These are phyloP conservation scores for Luperina testacea DNA, from an alignment of 2,888 invertebrate species.

Conservation along the genomic window DNA sequence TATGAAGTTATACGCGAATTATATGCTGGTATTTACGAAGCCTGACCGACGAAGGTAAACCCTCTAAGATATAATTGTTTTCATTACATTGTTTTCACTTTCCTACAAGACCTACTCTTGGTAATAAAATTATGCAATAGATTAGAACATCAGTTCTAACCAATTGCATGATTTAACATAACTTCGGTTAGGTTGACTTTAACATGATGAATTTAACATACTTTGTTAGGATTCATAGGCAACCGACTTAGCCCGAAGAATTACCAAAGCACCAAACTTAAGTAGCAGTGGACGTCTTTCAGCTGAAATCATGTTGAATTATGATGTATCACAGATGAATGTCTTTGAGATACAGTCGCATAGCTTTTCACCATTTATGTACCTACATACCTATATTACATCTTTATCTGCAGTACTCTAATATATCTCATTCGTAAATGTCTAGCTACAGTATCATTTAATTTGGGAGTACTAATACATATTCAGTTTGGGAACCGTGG, in stretches of 20 bases:
- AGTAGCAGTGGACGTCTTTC: background rate
- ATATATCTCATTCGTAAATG: slow-evolving; percentile 40
- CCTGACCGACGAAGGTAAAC: too few relatives aligned
- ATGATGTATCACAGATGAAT: background rate
- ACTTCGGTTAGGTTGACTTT: too few relatives aligned
- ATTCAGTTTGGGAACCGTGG: slow-evolving; percentile 56
- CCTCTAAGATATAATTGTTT: too few relatives aligned
- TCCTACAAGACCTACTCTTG: background rate
- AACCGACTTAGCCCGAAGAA: background rate
- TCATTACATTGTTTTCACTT: background rate
- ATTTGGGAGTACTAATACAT: slow-evolving; percentile 65
- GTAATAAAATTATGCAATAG: background rate
- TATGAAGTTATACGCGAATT: background rate
- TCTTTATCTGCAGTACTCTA: slow-evolving; percentile 4
- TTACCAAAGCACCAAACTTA: background rate
- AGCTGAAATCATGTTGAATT: background rate
- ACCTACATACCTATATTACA: background rate
- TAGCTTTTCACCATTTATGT: background rate
- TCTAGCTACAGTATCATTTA: slow-evolving; percentile 54
- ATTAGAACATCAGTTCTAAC: too few relatives aligned
- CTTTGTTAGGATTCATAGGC: background rate
- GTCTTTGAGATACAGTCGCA: background rate
- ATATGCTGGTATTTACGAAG: too few relatives aligned
- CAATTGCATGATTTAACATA: background rate
- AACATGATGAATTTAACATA: too few relatives aligned